Percentiles rank a stretch among this genome's conserved stretches.
phyloP scores from a whole-genome alignment of 1,140 invertebrate genomes.

The Polypedilum pembai region DNA sequence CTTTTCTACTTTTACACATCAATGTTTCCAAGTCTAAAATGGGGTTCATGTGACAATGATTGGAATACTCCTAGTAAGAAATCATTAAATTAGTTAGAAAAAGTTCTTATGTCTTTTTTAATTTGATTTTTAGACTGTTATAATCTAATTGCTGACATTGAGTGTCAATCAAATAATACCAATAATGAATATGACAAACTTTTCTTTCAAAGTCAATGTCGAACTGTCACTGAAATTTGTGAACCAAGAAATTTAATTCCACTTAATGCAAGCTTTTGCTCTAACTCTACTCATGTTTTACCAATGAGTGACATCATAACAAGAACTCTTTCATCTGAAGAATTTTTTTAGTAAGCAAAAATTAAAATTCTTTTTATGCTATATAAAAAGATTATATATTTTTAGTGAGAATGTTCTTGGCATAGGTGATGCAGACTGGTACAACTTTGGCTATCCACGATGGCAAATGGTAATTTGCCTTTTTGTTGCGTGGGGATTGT shows the following conservation, averaged over 20 bases:
- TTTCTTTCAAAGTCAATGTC: constrained; percentile 48
- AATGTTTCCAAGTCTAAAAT: constrained; percentile 63
- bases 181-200: constrained; percentile 38
- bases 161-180: constrained; percentile 43
- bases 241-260: constrained; percentile 37
- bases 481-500: constrained; percentile 63
- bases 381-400: too few species aligned
- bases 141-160: constrained; percentile 46
- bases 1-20: constrained; percentile 75
- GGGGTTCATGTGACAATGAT: constrained; percentile 74
- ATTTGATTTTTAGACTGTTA: constrained; percentile 46
- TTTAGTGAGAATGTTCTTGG: constrained; percentile 56
- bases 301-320: constrained; percentile 44
- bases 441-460: constrained; percentile 57
- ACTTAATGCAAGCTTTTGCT: constrained; percentile 45
- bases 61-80: constrained; percentile 73
- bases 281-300: constrained; percentile 35
- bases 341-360: constrained; percentile 73
- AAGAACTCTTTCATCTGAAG: constrained; percentile 58
- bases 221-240: constrained; percentile 46
- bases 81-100: constrained; percentile 37
- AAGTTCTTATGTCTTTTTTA: constrained; percentile 34
- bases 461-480: constrained; percentile 65
- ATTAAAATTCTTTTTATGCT: constrained; percentile 19
- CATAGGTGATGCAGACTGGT: constrained; percentile 51